Conservation (phyloP, 1,140 invertebrate species). For the Polyergus mexicanus region DNA sequence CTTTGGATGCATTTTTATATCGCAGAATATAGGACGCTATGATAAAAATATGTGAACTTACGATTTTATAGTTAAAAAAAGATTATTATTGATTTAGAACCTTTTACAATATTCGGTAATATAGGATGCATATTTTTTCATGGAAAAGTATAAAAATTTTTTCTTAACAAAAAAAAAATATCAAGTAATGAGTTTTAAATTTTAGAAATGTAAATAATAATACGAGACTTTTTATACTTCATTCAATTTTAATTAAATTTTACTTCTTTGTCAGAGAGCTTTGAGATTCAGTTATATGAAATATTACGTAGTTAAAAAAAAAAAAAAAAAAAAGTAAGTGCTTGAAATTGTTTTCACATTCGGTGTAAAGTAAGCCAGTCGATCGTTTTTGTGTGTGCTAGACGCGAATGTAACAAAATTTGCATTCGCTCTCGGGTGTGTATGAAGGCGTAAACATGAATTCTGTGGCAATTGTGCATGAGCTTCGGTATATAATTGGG, state of each 20-base stretch:
- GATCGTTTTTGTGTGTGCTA: constrained; percentile 15
- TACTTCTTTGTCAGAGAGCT: neutral
- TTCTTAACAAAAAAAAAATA: constrained; percentile 2
- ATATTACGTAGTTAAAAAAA: neutral
- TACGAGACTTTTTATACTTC: neutral
- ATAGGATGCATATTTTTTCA: neutral
- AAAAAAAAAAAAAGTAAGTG: constrained; percentile 13
- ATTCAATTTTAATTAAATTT: constrained; percentile 3
- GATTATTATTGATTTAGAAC: neutral
- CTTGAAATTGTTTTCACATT: neutral
- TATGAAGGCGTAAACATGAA: constrained; percentile 32
- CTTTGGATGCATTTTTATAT: neutral
- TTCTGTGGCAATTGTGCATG: constrained; percentile 77
- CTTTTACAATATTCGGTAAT: neutral
- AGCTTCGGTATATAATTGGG: constrained; percentile 84
- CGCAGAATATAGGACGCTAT: neutral
- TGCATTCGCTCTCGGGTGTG: constrained; percentile 27
- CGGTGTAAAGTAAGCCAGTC: constrained; percentile 9
- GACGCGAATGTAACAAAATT: constrained; percentile 29
- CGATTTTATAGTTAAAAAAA: neutral
- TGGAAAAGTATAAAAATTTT: neutral
- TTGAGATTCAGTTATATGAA: neutral
- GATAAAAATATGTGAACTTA: neutral
- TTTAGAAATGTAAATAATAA: neutral
- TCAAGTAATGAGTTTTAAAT: neutral